Evolutionary conservation across 2,888 invertebrate species (phyloP).

Genomic region (Eupelmus urozonus): DNA sequence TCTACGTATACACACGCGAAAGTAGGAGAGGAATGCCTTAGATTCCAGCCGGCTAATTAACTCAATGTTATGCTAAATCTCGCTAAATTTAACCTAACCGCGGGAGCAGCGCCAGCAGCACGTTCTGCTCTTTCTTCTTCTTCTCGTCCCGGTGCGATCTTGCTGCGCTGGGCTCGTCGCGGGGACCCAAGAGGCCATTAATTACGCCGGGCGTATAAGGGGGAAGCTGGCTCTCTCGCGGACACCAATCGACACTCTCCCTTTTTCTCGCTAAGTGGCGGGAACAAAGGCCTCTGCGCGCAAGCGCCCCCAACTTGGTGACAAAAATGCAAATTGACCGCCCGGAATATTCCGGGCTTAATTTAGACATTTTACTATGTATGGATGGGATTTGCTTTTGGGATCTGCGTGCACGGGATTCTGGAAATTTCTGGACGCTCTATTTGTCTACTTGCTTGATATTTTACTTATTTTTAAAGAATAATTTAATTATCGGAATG

Average conservation of each 20-base stretch:
- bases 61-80: conserved; percentile 75
- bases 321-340: conserved; percentile 34
- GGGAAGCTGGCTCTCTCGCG: neutral
- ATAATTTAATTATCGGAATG: no score
- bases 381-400: no score
- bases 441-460: no score
- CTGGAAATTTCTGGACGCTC: no score
- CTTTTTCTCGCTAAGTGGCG: neutral
- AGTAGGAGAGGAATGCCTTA: conserved; percentile 67
- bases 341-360: neutral
- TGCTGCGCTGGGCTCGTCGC: conserved; percentile 4
- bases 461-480: neutral
- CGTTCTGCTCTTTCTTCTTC: neutral
- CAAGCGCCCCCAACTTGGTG: no score
- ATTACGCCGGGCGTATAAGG: conserved; percentile 26
- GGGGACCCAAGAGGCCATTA: conserved; percentile 47
- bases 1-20: conserved; percentile 17
- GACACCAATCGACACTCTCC: conserved; percentile 50
- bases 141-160: neutral
- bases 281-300: conserved; percentile 55
- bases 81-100: conserved; percentile 70
- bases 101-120: neutral
- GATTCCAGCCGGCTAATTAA: conserved; percentile 76
- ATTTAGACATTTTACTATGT: conserved; percentile 14
- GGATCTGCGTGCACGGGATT: no score